Base-by-base conservation (phyloP, 2,113 vertebrate genomes). In the Chrysochloris asiatica region DNA sequence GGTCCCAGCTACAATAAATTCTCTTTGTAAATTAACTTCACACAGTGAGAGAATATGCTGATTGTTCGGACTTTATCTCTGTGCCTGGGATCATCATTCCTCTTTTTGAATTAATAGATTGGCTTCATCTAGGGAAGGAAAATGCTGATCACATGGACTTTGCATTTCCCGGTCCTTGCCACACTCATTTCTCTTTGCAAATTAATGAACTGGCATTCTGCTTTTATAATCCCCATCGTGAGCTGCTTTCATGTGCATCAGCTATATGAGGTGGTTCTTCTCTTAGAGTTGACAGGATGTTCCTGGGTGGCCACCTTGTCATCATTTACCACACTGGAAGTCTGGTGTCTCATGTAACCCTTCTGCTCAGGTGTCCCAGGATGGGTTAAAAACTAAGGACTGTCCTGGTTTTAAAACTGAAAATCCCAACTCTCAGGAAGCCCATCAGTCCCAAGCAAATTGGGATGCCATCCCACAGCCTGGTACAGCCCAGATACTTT, bases 81-180 rank as follows among this genome's bases (percentile, higher is more conserved):
- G 30, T 1, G 13, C 36, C 50, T 59, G 21, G 22, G 71, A 52
- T 10, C 47, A 52, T 76, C 90, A 48, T 73, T 85, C 56, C 41
- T 72, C 48, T 65, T 71, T 80, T 77, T 50, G 88, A 95, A 88
- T 95, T 79, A 95, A 95, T 59, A 90, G 83, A 72, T 63, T 59
- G 92, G 75, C 78, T 92, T 93, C 63, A 0, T 19, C 17, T 0
- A 79, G 50, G 59, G 67, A 95, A 45, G 72, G 63, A 95, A 95
- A 92, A n/a, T 69, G 84, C 94, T 95, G 88, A 94, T 52, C 22
- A 48, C 28, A 33, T 12, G 43, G 54, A 47, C 89, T 88, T 69
- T 30, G 77, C 45, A 43, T 52, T 38, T 93, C 89, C 72, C 0
- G 8, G 82, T 75, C 50, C 61, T 50, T 43, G 45, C 69, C 92